These are phyloP conservation scores for Enhydra lutris DNA, from an alignment of 2,113 vertebrate genomes.

Conservation along the genomic window DNA sequence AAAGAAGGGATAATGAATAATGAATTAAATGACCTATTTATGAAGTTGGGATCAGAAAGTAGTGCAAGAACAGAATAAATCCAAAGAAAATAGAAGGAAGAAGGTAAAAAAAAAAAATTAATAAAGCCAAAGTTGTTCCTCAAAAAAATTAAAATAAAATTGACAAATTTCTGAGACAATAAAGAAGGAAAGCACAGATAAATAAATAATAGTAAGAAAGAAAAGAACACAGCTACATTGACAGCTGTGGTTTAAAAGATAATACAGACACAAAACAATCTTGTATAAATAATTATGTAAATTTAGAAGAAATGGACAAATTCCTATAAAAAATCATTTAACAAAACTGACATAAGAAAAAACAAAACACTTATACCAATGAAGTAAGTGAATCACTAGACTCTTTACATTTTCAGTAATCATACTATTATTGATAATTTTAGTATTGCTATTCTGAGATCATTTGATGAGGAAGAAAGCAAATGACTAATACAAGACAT, in stretches of 20 bases:
- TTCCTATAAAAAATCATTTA: not conserved
- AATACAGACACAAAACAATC: not conserved
- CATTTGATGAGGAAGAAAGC: not conserved
- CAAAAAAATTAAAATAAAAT: not conserved
- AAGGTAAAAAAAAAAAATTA: not conserved
- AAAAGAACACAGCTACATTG: not conserved
- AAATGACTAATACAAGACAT: not conserved
- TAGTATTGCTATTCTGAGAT: not conserved
- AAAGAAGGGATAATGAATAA: not conserved
- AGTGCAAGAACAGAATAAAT: not conserved
- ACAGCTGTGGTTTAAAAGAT: not conserved
- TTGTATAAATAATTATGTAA: not conserved
- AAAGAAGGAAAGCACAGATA: not conserved
- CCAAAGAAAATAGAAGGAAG: not conserved
- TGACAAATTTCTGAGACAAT: not conserved
- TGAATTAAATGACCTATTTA: not conserved
- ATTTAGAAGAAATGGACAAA: not conserved
- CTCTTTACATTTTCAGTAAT: not conserved
- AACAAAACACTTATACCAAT: not conserved
- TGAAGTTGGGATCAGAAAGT: not conserved
- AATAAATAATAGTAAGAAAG: not conserved
- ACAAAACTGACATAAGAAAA: not conserved
- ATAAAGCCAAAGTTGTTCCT: not conserved
- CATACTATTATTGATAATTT: not conserved
- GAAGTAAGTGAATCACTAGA: not conserved